Evolutionary conservation across 2,888 invertebrate genomes (phyloP).

Genomic region (Portevinia maculata): DNA sequence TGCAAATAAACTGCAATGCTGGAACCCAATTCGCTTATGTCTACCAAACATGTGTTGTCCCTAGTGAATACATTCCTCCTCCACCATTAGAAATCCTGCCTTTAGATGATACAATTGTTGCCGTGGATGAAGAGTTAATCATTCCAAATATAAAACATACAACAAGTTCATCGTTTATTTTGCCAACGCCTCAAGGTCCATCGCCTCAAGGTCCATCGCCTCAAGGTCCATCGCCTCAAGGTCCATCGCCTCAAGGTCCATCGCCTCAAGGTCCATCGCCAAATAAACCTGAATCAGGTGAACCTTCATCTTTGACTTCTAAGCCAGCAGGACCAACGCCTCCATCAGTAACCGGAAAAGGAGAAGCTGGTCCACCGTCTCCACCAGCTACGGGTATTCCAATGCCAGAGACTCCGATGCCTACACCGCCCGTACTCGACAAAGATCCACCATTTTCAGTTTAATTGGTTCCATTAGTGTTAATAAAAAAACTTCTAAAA

Average conservation of each 20-base stretch:
- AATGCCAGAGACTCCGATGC: slow-evolving; percentile 75
- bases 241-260: background rate
- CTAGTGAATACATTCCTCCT: slow-evolving; percentile 78
- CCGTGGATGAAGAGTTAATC: too few species aligned
- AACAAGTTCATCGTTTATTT: slow-evolving; percentile 24
- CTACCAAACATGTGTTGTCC: slow-evolving; percentile 79
- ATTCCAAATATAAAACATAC: slow-evolving; percentile 35
- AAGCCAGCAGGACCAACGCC: too few species aligned
- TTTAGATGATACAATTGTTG: slow-evolving; percentile 59
- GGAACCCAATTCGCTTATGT: slow-evolving; percentile 80
- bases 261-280: background rate
- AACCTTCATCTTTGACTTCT: background rate
- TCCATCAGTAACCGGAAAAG: slow-evolving; percentile 59
- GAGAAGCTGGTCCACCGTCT: slow-evolving; percentile 62
- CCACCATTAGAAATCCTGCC: slow-evolving; percentile 78
- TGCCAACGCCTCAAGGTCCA: slow-evolving; percentile 49
- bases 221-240: background rate
- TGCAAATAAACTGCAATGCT: slow-evolving; percentile 77
- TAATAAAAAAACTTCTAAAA: background rate
- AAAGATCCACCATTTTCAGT: slow-evolving; percentile 70
- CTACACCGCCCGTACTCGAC: slow-evolving; percentile 74
- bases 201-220: background rate
- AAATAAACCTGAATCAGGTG: too few species aligned
- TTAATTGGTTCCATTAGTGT: background rate
- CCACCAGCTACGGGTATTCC: slow-evolving; percentile 59